These are phyloP conservation scores for Dendronephthya gigantea DNA, from an alignment of 64 coral and sea anemone species.

Conservation along the genomic window DNA sequence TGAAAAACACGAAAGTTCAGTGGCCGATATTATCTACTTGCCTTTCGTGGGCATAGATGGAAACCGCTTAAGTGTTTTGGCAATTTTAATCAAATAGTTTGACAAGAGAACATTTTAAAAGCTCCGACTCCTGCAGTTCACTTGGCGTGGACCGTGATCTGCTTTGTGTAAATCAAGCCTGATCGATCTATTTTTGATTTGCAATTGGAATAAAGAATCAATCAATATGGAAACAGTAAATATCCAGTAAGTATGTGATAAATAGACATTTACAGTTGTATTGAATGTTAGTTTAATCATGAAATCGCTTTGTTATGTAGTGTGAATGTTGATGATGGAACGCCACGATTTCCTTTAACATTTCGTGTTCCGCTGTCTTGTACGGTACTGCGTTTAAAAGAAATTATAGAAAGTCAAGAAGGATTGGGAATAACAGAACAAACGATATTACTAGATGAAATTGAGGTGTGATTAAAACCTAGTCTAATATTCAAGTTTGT, in stretches of 20 bases:
- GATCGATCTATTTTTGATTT: not conserved
- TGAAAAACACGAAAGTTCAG: not conserved
- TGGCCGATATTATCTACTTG: not conserved
- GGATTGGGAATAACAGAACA: slow-evolving; percentile 86
- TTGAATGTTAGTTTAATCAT: not conserved
- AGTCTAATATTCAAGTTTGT: not conserved
- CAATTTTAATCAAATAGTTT: not conserved
- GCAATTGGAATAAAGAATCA: not conserved
- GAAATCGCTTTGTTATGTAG: slow-evolving; percentile 23
- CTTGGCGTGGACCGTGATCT: not conserved
- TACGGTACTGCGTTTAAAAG: slow-evolving; percentile 69
- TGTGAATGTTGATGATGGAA: slow-evolving; percentile 90
- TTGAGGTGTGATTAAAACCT: not conserved
- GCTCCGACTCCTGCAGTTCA: not conserved
- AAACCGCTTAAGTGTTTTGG: not conserved
- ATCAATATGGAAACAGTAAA: slow-evolving; percentile 13
- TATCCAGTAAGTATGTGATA: not conserved
- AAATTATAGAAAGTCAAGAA: slow-evolving; percentile 98
- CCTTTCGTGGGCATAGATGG: not conserved
- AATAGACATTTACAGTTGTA: not conserved
- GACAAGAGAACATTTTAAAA: not conserved
- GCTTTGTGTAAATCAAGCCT: not conserved
- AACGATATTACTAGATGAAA: slow-evolving; percentile 38
- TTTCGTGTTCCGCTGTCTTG: slow-evolving; percentile 72
- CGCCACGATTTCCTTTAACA: slow-evolving; percentile 74